Conservation (phyloP, 2,113 vertebrate genomes). For the Nothoprocta perdicaria region DNA sequence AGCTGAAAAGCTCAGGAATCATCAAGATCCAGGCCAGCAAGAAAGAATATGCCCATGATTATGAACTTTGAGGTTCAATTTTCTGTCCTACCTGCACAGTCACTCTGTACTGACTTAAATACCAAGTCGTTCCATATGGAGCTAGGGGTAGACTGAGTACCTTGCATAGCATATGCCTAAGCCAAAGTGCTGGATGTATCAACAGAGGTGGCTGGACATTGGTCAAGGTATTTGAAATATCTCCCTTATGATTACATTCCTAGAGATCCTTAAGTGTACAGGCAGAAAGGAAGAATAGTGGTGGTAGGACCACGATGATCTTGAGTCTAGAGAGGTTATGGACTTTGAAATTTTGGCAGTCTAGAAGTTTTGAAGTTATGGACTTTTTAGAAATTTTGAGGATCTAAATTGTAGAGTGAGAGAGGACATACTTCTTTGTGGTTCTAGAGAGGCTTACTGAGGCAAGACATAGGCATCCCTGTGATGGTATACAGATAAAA, state of each 20-base stretch:
- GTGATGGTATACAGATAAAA: background rate
- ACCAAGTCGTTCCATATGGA: background rate
- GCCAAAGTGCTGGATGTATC: background rate
- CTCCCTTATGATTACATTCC: background rate
- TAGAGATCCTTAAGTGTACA: background rate
- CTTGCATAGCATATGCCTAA: background rate
- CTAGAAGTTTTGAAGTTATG: background rate
- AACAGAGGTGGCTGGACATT: background rate
- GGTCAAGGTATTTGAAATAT: background rate
- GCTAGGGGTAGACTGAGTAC: background rate
- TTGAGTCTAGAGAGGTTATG: background rate
- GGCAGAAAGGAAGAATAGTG: background rate
- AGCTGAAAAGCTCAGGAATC: background rate
- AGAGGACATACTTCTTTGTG: too few relatives aligned
- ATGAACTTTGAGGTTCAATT: background rate
- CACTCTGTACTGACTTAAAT: background rate
- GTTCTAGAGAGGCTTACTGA: background rate
- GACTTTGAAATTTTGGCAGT: too few relatives aligned
- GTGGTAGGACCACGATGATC: background rate
- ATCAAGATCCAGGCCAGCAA: background rate
- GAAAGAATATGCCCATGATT: background rate
- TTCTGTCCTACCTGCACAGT: background rate
- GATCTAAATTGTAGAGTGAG: too few relatives aligned
- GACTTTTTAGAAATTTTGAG: background rate
- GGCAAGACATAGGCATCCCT: background rate